Evolutionary conservation across 2,797 vertebrate species (phyloP).

Genomic region (Melanotaenia pygmaea): DNA sequence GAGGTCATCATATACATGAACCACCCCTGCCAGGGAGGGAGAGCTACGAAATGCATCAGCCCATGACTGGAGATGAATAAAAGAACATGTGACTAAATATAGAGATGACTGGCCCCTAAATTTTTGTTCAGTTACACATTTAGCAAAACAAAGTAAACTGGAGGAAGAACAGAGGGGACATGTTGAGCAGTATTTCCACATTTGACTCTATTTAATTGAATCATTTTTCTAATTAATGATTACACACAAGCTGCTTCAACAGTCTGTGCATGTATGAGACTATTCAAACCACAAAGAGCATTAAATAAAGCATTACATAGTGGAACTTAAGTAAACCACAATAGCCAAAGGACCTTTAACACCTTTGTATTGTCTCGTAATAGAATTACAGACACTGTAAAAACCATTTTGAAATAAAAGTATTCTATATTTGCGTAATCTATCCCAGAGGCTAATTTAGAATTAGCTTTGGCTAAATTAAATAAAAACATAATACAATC

Average conservation of each 20-base stretch:
- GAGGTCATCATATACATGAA: conserved; percentile 93
- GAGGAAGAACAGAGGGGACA: conserved; percentile 1
- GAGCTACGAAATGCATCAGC: conserved; percentile 95
- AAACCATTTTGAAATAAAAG: too few relatives aligned
- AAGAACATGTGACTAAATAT: conserved; percentile 1
- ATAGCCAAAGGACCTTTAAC: background rate
- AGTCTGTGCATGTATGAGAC: background rate
- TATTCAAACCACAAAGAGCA: background rate
- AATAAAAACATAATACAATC: too few relatives aligned
- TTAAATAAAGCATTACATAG: conserved; percentile 11
- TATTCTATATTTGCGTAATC: too few relatives aligned
- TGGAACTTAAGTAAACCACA: background rate
- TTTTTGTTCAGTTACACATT: background rate
- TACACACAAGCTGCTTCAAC: conserved; percentile 1
- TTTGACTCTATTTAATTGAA: conserved; percentile 7
- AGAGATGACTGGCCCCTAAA: background rate
- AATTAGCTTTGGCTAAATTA: too few relatives aligned
- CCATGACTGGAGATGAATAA: conserved; percentile 87
- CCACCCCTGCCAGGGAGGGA: conserved; percentile 91
- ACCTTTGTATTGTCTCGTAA: background rate
- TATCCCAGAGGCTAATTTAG: too few relatives aligned
- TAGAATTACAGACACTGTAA: background rate
- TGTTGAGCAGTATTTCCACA: conserved; percentile 2
- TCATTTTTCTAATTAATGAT: conserved; percentile 12
- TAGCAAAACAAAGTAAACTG: conserved; percentile 13